phyloP scores from a whole-genome alignment of 2,797 vertebrate genomes.

The Falco naumanni region DNA sequence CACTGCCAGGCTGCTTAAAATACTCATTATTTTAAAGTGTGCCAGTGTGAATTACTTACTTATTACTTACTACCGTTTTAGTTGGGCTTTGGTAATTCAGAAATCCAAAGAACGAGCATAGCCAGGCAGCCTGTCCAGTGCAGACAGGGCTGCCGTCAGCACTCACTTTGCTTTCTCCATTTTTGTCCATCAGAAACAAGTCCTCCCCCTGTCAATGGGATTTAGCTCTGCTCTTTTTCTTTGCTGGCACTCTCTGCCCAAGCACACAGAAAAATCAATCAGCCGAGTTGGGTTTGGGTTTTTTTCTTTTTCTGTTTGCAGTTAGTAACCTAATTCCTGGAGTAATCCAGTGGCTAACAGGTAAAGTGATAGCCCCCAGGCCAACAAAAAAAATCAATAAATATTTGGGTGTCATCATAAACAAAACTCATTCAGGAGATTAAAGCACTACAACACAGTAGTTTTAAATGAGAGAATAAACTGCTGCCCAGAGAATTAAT shows the following conservation, averaged over 20 bases:
- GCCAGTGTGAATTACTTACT: neutral
- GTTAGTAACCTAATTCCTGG: neutral
- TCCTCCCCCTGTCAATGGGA: neutral
- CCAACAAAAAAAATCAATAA: constrained; percentile 51
- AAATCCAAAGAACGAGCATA: accelerated
- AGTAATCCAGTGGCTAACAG: neutral
- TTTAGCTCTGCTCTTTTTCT: neutral
- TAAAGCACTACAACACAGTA: constrained; percentile 52
- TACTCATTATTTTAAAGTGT: neutral
- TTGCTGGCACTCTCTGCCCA: neutral
- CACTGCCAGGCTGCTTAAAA: neutral
- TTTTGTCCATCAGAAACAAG: neutral
- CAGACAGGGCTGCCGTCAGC: neutral
- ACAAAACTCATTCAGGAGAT: constrained; percentile 70
- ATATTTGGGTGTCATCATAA: constrained; percentile 62
- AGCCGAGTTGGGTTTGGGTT: neutral
- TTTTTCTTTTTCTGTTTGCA: neutral
- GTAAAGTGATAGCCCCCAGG: constrained; percentile 16
- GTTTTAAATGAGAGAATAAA: constrained; percentile 73
- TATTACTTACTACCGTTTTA: neutral
- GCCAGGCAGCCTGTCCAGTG: neutral
- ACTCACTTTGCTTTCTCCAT: neutral
- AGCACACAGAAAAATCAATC: neutral
- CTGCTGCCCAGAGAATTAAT: constrained; percentile 65
- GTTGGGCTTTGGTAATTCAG: neutral